Evolutionary conservation across 2,113 vertebrate species (phyloP).

Genomic region (Neodon shergylaensis): DNA sequence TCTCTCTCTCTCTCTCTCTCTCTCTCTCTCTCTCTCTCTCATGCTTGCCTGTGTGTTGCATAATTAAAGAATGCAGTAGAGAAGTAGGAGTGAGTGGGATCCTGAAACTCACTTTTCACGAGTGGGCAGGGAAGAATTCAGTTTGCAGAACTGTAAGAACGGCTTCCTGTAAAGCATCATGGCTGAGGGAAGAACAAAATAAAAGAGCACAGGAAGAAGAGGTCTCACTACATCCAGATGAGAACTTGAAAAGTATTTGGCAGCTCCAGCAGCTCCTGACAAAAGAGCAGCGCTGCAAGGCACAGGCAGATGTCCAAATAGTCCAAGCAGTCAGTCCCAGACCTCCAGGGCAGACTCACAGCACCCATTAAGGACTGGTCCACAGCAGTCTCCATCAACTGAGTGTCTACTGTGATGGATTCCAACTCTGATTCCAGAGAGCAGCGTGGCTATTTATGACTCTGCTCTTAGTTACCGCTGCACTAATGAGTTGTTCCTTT

Average conservation of each 20-base stretch:
- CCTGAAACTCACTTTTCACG: slow-evolving; percentile 3
- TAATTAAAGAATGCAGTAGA: background rate
- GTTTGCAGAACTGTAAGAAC: background rate
- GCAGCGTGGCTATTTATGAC: slow-evolving; percentile 42
- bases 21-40: background rate
- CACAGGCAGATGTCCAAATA: slow-evolving; percentile 75
- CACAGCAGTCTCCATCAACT: slow-evolving; percentile 45
- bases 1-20: background rate
- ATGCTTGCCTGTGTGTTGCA: background rate
- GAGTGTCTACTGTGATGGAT: background rate
- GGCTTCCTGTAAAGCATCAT: background rate
- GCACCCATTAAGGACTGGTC: slow-evolving; percentile 55
- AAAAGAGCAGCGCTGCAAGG: slow-evolving; percentile 64
- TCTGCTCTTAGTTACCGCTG: background rate
- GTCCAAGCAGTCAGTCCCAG: slow-evolving; percentile 42
- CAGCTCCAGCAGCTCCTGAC: slow-evolving; percentile 62
- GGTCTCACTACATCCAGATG: slow-evolving; percentile 49
- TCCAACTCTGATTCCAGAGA: slow-evolving; percentile 62
- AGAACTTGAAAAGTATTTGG: slow-evolving; percentile 74
- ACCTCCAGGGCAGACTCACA: slow-evolving; percentile 40
- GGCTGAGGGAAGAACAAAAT: background rate
- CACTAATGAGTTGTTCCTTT: slow-evolving; percentile 53
- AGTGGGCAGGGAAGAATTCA: slow-evolving; percentile 41
- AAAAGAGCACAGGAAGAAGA: slow-evolving; percentile 34
- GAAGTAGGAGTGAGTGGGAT: background rate